Conservation (phyloP, 2,888 invertebrate genomes). For the Congeria kusceri region DNA sequence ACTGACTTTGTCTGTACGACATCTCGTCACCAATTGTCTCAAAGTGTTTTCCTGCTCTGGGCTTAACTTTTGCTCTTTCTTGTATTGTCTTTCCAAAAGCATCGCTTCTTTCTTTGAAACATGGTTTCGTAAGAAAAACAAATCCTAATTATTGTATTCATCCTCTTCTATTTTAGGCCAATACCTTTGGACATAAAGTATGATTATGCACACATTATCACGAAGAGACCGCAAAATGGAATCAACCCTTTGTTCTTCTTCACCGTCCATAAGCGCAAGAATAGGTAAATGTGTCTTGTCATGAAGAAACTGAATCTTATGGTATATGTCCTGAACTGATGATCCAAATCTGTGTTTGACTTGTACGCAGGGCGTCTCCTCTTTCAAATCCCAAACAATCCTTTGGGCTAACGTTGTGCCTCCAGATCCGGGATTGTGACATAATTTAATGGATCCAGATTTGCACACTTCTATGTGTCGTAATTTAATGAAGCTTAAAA, state of each 20-base stretch:
- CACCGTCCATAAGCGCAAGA: conserved; percentile 67
- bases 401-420: conserved; percentile 70
- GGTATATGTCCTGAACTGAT: conserved; percentile 38
- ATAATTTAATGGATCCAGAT: conserved; percentile 56
- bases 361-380: conserved; percentile 63
- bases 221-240: conserved; percentile 36
- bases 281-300: conserved; percentile 63
- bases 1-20: conserved; percentile 25
- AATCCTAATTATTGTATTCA: not conserved
- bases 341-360: conserved; percentile 50
- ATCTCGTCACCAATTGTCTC: not conserved
- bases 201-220: conserved; percentile 32
- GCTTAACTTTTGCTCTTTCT: conserved; percentile 7
- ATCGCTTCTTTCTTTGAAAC: conserved; percentile 44
- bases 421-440: conserved; percentile 70
- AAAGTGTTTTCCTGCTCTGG: not conserved
- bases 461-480: conserved; percentile 35
- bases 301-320: conserved; percentile 54
- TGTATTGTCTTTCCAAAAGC: conserved; percentile 13
- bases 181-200: conserved; percentile 61
- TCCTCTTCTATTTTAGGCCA: conserved; percentile 16
- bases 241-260: conserved; percentile 62
- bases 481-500: conserved; percentile 35
- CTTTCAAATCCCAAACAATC: conserved; percentile 65
- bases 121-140: conserved; percentile 28